Percentiles rank a stretch among this genome's conserved stretches.
phyloP scores from a whole-genome alignment of 2,888 invertebrate species.

The Gonocerus acuteangulatus region DNA sequence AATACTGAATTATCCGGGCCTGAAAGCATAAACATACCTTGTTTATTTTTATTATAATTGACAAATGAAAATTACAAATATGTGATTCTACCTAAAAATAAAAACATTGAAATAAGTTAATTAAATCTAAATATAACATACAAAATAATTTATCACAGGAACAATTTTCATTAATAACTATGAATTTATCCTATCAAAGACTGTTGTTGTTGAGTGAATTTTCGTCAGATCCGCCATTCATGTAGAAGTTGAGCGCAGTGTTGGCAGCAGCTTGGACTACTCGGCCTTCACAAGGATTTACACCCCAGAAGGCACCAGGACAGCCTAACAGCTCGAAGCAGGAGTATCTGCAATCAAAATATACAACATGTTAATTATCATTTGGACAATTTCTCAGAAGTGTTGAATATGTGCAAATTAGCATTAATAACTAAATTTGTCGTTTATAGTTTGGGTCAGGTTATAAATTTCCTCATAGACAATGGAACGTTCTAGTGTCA shows the following conservation, averaged over 20 bases:
- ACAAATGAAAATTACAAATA: too few relatives aligned
- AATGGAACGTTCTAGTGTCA: too few relatives aligned
- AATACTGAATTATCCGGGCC: too few relatives aligned
- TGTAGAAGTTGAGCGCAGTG: constrained; percentile 42
- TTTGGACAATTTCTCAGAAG: not conserved
- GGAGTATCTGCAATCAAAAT: constrained; percentile 40
- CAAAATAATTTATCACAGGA: too few relatives aligned
- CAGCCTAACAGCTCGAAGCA: constrained; percentile 69
- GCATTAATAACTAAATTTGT: not conserved
- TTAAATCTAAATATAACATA: too few relatives aligned
- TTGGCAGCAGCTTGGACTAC: constrained; percentile 52
- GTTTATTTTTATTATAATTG: too few relatives aligned
- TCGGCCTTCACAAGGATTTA: constrained; percentile 59
- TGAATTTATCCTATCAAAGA: not conserved
- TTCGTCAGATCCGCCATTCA: constrained; percentile 26
- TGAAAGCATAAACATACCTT: too few relatives aligned
- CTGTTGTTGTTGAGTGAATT: not conserved
- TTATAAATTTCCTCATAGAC: too few relatives aligned
- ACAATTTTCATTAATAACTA: not conserved
- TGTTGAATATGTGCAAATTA: not conserved
- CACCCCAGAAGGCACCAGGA: constrained; percentile 63
- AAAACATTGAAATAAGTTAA: too few relatives aligned
- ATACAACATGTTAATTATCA: not conserved
- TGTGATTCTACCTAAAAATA: too few relatives aligned
- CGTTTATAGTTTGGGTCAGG: too few relatives aligned